Percentiles rank a stretch among this genome's conserved stretches.
These are phyloP conservation scores for Branchellion lobata DNA, from an alignment of 2,888 invertebrate species.

Conservation along the genomic window DNA sequence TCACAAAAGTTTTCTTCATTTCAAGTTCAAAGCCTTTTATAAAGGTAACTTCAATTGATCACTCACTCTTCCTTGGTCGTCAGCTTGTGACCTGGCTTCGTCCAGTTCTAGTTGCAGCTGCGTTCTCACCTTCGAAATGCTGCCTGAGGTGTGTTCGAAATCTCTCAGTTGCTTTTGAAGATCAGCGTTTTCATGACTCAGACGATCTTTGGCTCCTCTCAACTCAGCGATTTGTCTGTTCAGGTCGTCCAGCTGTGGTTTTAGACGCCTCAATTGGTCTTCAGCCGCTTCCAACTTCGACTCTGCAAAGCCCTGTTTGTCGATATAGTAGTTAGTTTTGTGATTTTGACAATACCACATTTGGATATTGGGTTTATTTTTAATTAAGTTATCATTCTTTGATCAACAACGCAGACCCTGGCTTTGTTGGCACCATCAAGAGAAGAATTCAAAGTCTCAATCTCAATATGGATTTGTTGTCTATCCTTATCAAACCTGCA, in stretches of 20 bases:
- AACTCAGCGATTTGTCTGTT: slow-evolving; percentile 73
- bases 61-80: slow-evolving; percentile 51
- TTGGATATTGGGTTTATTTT: too few species aligned
- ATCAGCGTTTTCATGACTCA: slow-evolving; percentile 73
- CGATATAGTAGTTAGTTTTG: not conserved
- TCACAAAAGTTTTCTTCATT: not conserved
- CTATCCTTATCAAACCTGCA: slow-evolving; percentile 95
- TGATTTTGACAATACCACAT: too few species aligned
- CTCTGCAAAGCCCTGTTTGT: slow-evolving; percentile 59
- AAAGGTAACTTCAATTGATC: not conserved
- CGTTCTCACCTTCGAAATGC: slow-evolving; percentile 82
- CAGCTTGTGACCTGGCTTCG: slow-evolving; percentile 59
- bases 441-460: slow-evolving; percentile 93
- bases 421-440: slow-evolving; percentile 92
- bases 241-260: slow-evolving; percentile 78
- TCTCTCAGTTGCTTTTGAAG: slow-evolving; percentile 78
- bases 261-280: slow-evolving; percentile 58
- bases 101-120: slow-evolving; percentile 58
- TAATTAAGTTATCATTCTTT: not conserved
- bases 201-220: slow-evolving; percentile 74
- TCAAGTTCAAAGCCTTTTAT: not conserved
- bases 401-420: slow-evolving; percentile 66
- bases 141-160: slow-evolving; percentile 90
- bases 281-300: slow-evolving; percentile 82
- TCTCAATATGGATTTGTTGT: slow-evolving; percentile 94